A percentile compares a stretch with the other conserved stretches of the same genome.
Conservation (phyloP, 30 jellyfish, hydroid and myxozoan genomes). For the Aurelia coerulea region DNA sequence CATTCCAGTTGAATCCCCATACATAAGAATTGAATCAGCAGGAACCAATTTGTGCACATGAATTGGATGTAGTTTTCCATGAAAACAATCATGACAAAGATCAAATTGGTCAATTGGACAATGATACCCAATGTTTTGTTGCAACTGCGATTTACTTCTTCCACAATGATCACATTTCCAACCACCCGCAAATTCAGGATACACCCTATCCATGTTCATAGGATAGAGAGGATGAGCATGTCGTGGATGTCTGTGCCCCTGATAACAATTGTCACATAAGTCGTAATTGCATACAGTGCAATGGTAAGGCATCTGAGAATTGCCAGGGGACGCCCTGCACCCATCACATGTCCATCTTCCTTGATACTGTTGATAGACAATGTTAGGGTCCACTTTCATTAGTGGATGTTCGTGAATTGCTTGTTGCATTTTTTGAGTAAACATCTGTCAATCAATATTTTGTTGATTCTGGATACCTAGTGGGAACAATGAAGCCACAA, state of each 20-base stretch:
- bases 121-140: slow-evolving; percentile 76
- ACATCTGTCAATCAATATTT: background rate
- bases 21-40: slow-evolving; percentile 80
- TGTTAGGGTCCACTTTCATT: slow-evolving; percentile 72
- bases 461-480: too few species aligned
- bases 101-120: slow-evolving; percentile 89
- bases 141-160: slow-evolving; percentile 35
- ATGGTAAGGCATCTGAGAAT: slow-evolving; percentile 75
- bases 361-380: slow-evolving; percentile 62
- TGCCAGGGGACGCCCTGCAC: slow-evolving; percentile 53
- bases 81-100: slow-evolving; percentile 85
- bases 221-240: slow-evolving; percentile 83
- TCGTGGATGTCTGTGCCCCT: slow-evolving; percentile 62
- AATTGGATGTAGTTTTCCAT: slow-evolving; percentile 74
- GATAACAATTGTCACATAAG: slow-evolving; percentile 76
- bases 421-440: slow-evolving; percentile 22
- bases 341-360: slow-evolving; percentile 97
- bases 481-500: too few species aligned
- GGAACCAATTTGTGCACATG: slow-evolving; percentile 84
- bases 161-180: slow-evolving; percentile 97
- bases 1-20: slow-evolving; percentile 86
- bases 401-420: slow-evolving; percentile 84
- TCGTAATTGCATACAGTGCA: slow-evolving; percentile 78
- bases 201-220: slow-evolving; percentile 68
- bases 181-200: slow-evolving; percentile 84